Conservation (phyloP, 1,140 invertebrate species). For the Prorops nasuta region DNA sequence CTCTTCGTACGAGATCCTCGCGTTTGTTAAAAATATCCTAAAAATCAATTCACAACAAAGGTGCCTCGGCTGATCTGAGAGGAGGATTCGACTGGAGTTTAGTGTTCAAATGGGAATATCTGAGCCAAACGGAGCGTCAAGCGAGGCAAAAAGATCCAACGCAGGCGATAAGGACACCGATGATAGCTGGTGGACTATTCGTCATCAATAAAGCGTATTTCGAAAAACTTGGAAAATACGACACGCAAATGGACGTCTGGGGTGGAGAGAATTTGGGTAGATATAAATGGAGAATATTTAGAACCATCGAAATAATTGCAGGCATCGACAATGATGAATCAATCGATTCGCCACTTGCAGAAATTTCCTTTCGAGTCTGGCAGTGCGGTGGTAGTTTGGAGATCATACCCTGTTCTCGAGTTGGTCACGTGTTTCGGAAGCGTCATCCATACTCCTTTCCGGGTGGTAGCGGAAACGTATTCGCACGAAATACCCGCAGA, state of each 20-base stretch:
- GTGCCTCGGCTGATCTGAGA: constrained; percentile 84
- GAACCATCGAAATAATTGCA: too few species aligned
- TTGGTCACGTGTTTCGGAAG: constrained; percentile 91
- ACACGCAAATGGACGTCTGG: constrained; percentile 98
- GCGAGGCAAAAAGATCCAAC: constrained; percentile 79
- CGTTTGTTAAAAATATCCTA: not conserved
- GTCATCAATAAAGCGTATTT: constrained; percentile 91
- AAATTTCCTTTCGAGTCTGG: constrained; percentile 84
- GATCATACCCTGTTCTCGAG: constrained; percentile 90
- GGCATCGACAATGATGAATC: too few species aligned
- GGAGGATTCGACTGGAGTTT: constrained; percentile 98
- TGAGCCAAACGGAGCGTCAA: constrained; percentile 79
- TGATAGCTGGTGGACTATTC: constrained; percentile 94
- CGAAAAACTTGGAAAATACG: constrained; percentile 92
- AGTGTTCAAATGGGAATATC: constrained; percentile 93
- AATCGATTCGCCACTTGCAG: too few species aligned
- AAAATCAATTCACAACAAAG: constrained; percentile 21
- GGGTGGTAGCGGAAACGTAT: constrained; percentile 87
- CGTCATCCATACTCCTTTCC: constrained; percentile 94
- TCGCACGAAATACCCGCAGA: constrained; percentile 82
- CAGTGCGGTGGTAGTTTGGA: constrained; percentile 93
- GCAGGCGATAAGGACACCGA: constrained; percentile 81
- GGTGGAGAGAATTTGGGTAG: constrained; percentile 83
- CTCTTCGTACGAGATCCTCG: not conserved
- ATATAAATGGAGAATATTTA: too few species aligned